Percentiles rank a stretch among this genome's conserved stretches.
Conservation (phyloP, 2,888 invertebrate species). For the Salticus scenicus region DNA sequence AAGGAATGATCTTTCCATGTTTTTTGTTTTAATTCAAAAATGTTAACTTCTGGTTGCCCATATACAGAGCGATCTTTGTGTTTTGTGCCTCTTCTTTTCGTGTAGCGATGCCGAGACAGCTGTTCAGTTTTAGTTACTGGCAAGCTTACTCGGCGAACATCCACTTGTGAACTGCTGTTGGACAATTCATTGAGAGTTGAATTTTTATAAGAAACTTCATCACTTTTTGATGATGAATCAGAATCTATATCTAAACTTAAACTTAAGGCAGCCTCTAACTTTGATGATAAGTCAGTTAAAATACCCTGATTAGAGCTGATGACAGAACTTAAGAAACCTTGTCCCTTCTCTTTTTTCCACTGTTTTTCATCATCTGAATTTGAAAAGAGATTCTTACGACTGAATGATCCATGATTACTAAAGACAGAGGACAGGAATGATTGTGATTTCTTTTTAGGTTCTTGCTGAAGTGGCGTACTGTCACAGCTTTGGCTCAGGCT, state of each 20-base stretch:
- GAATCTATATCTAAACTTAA: slow-evolving; percentile 70
- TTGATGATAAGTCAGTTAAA: slow-evolving; percentile 74
- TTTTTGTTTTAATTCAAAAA: slow-evolving; percentile 48
- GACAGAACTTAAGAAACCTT: slow-evolving; percentile 74
- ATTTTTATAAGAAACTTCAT: slow-evolving; percentile 49
- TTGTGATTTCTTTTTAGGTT: slow-evolving; percentile 35
- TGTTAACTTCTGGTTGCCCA: slow-evolving; percentile 71
- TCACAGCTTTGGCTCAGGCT: background rate
- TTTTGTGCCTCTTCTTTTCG: slow-evolving; percentile 44
- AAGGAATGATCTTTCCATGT: slow-evolving; percentile 68
- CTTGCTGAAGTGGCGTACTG: background rate
- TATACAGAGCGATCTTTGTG: slow-evolving; percentile 72
- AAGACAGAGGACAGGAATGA: slow-evolving; percentile 60
- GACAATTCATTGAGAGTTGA: slow-evolving; percentile 43
- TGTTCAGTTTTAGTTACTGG: slow-evolving; percentile 64
- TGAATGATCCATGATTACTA: slow-evolving; percentile 46
- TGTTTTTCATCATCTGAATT: slow-evolving; percentile 45
- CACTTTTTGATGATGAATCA: slow-evolving; percentile 58
- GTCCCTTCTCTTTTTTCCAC: slow-evolving; percentile 72
- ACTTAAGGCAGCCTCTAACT: slow-evolving; percentile 74
- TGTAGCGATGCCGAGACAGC: slow-evolving; percentile 49
- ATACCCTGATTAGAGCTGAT: slow-evolving; percentile 75
- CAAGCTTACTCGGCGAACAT: slow-evolving; percentile 46
- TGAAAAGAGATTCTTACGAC: slow-evolving; percentile 37
- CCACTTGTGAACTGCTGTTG: slow-evolving; percentile 54